Evolutionary conservation across 2,888 invertebrate species (phyloP).

Genomic region (Habroteleia sp.): DNA sequence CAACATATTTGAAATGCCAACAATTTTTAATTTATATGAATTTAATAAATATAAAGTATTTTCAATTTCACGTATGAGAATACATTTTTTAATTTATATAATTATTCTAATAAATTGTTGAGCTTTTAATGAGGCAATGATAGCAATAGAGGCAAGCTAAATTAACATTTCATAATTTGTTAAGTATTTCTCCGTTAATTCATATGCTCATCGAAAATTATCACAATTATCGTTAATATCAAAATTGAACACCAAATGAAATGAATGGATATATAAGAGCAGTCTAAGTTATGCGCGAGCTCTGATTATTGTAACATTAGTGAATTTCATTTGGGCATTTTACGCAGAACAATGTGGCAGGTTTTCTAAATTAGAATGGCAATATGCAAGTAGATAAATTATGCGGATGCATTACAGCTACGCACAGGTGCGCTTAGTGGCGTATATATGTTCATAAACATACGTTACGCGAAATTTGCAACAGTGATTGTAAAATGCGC

Average conservation of each 20-base stretch:
- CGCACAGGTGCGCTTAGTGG: constrained; percentile 62
- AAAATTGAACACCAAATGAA: constrained; percentile 16
- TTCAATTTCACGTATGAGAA: too few relatives aligned
- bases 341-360: constrained; percentile 47
- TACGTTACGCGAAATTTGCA: constrained; percentile 49
- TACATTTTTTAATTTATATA: too few relatives aligned
- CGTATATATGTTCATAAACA: constrained; percentile 47
- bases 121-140: too few relatives aligned
- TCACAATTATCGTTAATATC: constrained; percentile 19
- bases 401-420: constrained; percentile 59
- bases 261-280: constrained; percentile 2
- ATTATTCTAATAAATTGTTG: too few relatives aligned
- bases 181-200: constrained; percentile 18
- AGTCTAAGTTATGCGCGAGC: constrained; percentile 20
- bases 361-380: constrained; percentile 66
- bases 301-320: constrained; percentile 61
- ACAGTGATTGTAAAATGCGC: constrained; percentile 51
- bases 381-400: constrained; percentile 67
- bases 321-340: constrained; percentile 52
- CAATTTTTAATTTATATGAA: too few relatives aligned
- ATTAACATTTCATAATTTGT: constrained; percentile 23
- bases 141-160: too few relatives aligned
- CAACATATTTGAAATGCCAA: too few relatives aligned
- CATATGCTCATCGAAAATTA: constrained; percentile 14
- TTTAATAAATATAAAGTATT: too few relatives aligned